Conservation (phyloP, 2,113 vertebrate genomes). For the Tyto alba region DNA sequence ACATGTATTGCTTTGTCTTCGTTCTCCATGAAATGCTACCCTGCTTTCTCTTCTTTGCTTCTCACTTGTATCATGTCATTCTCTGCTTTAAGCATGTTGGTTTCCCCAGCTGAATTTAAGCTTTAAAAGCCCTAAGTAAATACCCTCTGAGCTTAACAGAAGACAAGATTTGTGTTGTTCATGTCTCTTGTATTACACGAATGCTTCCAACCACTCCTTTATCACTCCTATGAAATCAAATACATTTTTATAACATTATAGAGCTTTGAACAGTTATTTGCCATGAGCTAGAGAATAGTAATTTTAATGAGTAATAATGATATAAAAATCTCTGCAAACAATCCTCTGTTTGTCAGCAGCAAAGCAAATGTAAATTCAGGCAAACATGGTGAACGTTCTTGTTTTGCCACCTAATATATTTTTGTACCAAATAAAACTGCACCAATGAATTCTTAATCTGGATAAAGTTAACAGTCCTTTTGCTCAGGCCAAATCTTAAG, state of each 20-base stretch:
- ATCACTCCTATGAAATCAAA: background rate
- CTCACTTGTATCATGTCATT: background rate
- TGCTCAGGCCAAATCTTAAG: background rate
- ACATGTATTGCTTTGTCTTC: fast-evolving
- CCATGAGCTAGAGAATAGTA: background rate
- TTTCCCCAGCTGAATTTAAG: background rate
- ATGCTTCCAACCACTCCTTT: background rate
- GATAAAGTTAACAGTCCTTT: background rate
- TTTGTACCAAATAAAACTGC: background rate
- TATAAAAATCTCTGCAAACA: background rate
- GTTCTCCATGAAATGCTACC: background rate
- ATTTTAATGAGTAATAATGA: background rate
- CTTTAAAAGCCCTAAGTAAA: background rate
- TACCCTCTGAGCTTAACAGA: background rate
- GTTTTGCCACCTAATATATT: background rate
- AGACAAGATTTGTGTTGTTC: background rate
- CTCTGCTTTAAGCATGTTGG: background rate
- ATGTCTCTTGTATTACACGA: background rate
- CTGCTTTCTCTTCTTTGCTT: background rate
- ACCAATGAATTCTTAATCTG: background rate
- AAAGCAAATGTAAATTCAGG: background rate
- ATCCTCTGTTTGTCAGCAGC: background rate
- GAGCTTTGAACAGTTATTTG: background rate
- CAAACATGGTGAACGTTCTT: background rate
- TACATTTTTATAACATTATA: background rate